Evolutionary conservation across 2,888 invertebrate species (phyloP).

Genomic region (Xestia rhomboidea): DNA sequence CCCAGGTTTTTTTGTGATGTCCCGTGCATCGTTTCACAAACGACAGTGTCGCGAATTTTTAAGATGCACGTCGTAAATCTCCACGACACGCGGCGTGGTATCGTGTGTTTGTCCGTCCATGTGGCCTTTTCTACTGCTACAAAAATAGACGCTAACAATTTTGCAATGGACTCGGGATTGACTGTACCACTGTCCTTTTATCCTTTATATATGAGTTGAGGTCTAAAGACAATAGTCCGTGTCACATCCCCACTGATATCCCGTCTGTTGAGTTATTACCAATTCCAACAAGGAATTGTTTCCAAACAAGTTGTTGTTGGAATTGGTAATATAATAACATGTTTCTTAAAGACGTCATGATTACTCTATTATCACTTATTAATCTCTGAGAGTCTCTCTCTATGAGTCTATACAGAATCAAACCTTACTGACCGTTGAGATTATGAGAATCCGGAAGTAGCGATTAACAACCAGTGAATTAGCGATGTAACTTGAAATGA

Average conservation of each 20-base stretch:
- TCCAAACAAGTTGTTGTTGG: background rate
- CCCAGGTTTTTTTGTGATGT: background rate
- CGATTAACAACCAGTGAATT: background rate
- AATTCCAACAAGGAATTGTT: background rate
- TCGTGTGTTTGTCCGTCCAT: background rate
- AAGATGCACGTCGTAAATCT: background rate
- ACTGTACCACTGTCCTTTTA: background rate
- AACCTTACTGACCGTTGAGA: background rate
- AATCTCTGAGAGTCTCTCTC: background rate
- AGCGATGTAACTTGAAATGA: constrained; percentile 18
- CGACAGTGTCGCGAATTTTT: background rate
- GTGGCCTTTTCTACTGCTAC: background rate
- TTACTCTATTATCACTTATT: constrained; percentile 7
- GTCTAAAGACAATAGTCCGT: background rate
- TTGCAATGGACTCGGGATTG: background rate
- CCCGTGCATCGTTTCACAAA: background rate
- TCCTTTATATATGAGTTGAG: background rate
- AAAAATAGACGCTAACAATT: background rate
- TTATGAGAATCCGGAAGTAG: background rate
- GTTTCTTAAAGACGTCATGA: background rate
- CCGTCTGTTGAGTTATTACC: too few relatives aligned
- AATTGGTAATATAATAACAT: too few relatives aligned
- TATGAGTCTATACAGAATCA: background rate
- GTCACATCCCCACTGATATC: background rate
- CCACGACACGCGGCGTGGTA: background rate